Evolutionary conservation across 2,888 invertebrate genomes (phyloP), one percentile per base, ranked within the genome.

Genomic region (Euzophera pinguis): DNA sequence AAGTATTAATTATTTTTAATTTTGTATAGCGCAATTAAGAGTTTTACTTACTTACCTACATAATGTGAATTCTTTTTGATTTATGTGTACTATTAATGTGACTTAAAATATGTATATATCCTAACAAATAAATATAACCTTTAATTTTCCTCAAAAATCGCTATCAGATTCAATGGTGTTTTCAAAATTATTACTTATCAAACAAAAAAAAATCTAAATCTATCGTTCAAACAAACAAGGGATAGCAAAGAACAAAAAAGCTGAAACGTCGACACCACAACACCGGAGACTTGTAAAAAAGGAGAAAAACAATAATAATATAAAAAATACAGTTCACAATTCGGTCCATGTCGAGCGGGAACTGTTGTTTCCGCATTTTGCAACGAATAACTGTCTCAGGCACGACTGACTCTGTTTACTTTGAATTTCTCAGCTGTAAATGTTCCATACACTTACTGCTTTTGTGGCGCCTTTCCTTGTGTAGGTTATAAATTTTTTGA

Each of bases 291-390:
- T 52, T 37, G 17, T 64, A 62, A 63, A 64, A 59, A 53, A 59
- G 55, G 61, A 17, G 62, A 66, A 62, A 64, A 67, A 65, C 54
- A 57, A 63, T 67, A 73, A 69, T 69, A 72, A 68, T 70, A 72
- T 65, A 63, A 55, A 64, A n/a, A 61, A 67, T 71, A 71, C 67
- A 61, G 56, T 67, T 61, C 67, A 67, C 72, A 69, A 71, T 70
- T 71, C 66, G 67, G 70, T 73, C 66, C 65, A 66, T 68, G 67
- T 68, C 62, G 64, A 64, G 62, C 61, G 63, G 59, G 62, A 63
- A 71, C 69, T 63, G 69, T 66, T 70, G 69, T 70, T 73, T 71
- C 67, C 71, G 65, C 71, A 70, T 69, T 72, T 73, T 67, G 65
- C 64, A 61, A 60, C 61, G 62, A 65, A 71, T 73, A 75, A 71